Evolutionary conservation across 2,797 vertebrate genomes (phyloP), one percentile per base, ranked within the genome.

Genomic region (Enteromius paludinosus): DNA sequence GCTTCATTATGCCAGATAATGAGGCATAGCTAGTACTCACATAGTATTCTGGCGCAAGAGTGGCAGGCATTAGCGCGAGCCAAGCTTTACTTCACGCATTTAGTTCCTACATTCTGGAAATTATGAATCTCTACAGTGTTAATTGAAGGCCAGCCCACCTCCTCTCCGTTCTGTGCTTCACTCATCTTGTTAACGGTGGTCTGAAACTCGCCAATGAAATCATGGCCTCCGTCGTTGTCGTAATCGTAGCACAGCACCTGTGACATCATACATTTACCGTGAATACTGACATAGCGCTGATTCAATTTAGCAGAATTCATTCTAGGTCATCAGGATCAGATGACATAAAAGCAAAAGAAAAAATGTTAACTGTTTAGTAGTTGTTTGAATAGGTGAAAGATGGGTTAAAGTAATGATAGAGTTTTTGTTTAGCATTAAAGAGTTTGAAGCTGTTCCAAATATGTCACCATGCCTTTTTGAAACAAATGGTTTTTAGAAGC

Each of bases 151-250:
- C 35, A 78, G 30, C 90, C 90, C 89, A 99, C 98, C 90, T 97
- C 95, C 85, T 90, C 85, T 1, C 95, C 92, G 81, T 97, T 96
- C 45, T 93, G 96, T 49, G 97, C 95, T 92, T 96, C 95, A 2
- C 95, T 95, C 96, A 99, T 95, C 94, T 94, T 98, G 71, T 94
- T 85, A 72, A 95, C 96, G 0, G 96, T 96, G 69, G 97, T 97
- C 92, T 96, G 96, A 88, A 98, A 95, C 91, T 99, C 98, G 75
- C 98, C 98, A 0, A 99, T 99, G 92, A 99, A 99, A 90, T 99
- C 98, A 0, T 99, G 98, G 72, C 98, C 97, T 17, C 98, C 98
- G 0, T 99, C 97, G 0, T 97, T 99, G 89, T 99, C 97, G 0
- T 98, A 98, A 92, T 99, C 98, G 0, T 97, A 98, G 83, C 98